Percentiles rank a stretch among this genome's conserved stretches.
Evolutionary conservation across 2,113 vertebrate genomes (phyloP).

Genomic region (Bambusicola thoracicus): DNA sequence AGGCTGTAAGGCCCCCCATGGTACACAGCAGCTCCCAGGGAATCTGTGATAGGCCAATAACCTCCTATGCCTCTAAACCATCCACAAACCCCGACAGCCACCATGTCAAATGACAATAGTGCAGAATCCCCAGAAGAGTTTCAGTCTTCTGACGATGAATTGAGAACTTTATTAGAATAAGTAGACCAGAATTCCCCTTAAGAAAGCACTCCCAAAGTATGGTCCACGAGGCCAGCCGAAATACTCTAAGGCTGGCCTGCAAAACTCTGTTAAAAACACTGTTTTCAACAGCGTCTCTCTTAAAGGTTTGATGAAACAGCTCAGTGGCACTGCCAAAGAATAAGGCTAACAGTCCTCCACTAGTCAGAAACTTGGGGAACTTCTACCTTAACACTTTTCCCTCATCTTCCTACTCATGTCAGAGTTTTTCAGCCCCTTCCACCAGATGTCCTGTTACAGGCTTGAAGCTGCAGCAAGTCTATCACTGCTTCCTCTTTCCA

Average conservation of each 20-base stretch:
- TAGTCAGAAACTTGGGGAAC: not conserved
- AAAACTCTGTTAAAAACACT: constrained; percentile 1
- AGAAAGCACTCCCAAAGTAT: constrained; percentile 53
- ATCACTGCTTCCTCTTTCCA: not conserved
- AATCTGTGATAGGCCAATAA: constrained; percentile 68
- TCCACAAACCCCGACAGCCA: constrained; percentile 51
- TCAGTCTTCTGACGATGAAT: constrained; percentile 59
- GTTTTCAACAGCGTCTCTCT: constrained; percentile 22
- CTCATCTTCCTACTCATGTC: not conserved
- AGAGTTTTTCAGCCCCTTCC: not conserved
- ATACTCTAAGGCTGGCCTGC: not conserved
- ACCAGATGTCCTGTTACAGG: not conserved
- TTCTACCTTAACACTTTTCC: not conserved
- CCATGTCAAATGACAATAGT: constrained; percentile 69
- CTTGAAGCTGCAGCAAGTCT: not conserved
- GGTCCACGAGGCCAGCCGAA: constrained; percentile 30
- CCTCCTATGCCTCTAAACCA: constrained; percentile 59
- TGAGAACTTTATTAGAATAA: constrained; percentile 59
- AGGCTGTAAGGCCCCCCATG: constrained; percentile 65
- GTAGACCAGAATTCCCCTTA: constrained; percentile 37
- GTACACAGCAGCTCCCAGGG: constrained; percentile 55
- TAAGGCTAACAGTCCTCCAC: not conserved
- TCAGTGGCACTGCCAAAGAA: not conserved
- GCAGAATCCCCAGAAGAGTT: constrained; percentile 64
- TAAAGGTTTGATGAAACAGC: not conserved